Evolutionary conservation across 1,140 invertebrate genomes (phyloP).

Genomic region (Andrena cerasifolii): DNA sequence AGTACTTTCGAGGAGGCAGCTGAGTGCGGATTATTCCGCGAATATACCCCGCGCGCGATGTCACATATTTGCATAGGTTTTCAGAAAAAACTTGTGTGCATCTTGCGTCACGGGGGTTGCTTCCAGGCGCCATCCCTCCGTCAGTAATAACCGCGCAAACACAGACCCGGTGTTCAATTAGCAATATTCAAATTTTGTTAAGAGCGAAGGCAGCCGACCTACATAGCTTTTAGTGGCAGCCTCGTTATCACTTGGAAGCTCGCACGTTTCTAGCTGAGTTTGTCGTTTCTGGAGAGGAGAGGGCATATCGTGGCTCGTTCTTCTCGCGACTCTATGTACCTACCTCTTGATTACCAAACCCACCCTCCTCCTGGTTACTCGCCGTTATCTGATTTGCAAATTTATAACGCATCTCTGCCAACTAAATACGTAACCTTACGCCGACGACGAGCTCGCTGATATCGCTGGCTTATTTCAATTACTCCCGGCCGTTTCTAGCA

Average conservation of each 20-base stretch:
- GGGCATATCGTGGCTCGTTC: background rate
- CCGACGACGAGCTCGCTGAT: background rate
- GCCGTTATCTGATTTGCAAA: constrained; percentile 18
- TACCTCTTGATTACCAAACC: constrained; percentile 30
- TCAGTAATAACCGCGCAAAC: background rate
- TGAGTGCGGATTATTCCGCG: too few species aligned
- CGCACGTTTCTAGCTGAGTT: background rate
- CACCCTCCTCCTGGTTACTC: background rate
- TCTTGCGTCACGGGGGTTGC: too few species aligned
- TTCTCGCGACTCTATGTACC: background rate
- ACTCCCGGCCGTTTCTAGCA: background rate
- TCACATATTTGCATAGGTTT: background rate
- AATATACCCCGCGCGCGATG: background rate
- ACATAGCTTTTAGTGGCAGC: background rate
- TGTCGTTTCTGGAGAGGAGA: constrained; percentile 19
- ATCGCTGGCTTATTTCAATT: background rate
- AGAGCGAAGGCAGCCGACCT: background rate
- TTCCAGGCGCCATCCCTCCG: background rate
- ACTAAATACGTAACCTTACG: background rate
- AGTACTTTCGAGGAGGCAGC: too few species aligned
- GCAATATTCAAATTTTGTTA: constrained; percentile 16
- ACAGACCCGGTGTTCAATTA: constrained; percentile 15
- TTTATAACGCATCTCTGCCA: constrained; percentile 27
- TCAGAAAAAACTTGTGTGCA: background rate
- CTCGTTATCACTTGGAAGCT: constrained; percentile 24